Evolutionary conservation across 2,797 vertebrate species (phyloP), one percentile per base, ranked within the genome.

Genomic region (Tenualosa ilisha): DNA sequence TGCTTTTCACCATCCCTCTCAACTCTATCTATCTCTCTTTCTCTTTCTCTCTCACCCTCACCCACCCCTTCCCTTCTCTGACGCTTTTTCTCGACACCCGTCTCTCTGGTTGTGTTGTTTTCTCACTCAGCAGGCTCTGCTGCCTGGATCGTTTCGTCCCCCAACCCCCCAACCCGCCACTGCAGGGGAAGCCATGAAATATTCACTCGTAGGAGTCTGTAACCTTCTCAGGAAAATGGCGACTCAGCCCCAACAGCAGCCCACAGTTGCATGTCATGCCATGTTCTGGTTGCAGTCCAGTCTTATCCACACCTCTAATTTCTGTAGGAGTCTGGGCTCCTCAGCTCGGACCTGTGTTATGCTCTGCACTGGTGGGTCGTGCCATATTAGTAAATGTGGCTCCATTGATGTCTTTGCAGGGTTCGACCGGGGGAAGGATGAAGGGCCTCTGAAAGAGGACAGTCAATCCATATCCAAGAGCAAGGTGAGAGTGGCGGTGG

Each of bases 401-500:
- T 31, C 53, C 83, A 79, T 15, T 63, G 22, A 84, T 82, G 84
- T 89, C 89, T 86, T 91, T 92, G 1, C 93, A 99, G 98, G 98
- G 91, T 98, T 98, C 87, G 98, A 99, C 86, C 96, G 96, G 93
- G 97, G 96, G 83, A 99, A 97, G 90, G 98, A 99, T 0, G 98
- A 99, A 85, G 90, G 90, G 46, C 96, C 97, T 94, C 95, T 93
- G 88, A 99, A 96, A 94, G 98, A 99, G 54, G 98, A 99, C 87
- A 91, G 94, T 11, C 95, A 96, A 89, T 97, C 97, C 86, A 99
- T 99, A 93, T 98, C 98, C 82, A 99, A 99, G 93, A 99, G 98
- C 96, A 99, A 99, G 97, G 98, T 99, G 95, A 94, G 88, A 3
- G 0, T 13, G 8, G 22, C 61, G 13, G 9, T 12, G 61, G n/a